Evolutionary conservation across 2,888 invertebrate species (phyloP), one percentile per base, ranked within the genome.

Genomic region (Frankliniella intonsa): DNA sequence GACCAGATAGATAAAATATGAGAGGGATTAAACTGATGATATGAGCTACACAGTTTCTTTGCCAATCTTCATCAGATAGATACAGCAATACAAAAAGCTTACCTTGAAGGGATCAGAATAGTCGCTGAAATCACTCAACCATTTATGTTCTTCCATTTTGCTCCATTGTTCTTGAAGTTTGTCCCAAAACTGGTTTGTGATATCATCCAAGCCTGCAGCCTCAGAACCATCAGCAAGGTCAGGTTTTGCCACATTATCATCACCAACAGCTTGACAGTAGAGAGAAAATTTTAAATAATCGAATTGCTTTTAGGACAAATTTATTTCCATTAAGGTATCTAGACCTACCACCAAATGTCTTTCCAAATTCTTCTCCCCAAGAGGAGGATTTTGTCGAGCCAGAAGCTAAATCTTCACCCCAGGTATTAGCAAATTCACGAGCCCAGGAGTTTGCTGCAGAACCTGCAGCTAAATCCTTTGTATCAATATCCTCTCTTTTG

Each of bases 131-230:
- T 82, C 82, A 79, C 50, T 81, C 22, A 81, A 50, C 82, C 82
- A 82, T 25, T 80, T 50, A 14, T 55, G 79, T 49, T 79, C 22
- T 81, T 81, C 69, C 79, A 95, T 89, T 87, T 93, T 93, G 83
- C 92, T 92, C 94, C 95, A 95, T 87, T 95, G 94, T 84, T 93
- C 92, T 88, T 93, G 92, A 55, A 93, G 87, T 22, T 90, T 90
- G 83, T 90, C 88, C 93, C 93, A 93, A 85, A 91, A 91, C 83
- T 90, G 88, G 80, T 87, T 83, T 50, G 84, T 83, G 87, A 90
- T 90, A 85, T 90, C 90, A 85, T 89, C 88, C 83, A 76, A 12
- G 14, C 62, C 62, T 22, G 69, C 69, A 76, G 22, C 69, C 80
- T 82, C 80, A 62, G 83, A 80, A 0, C 22, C 14, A 62, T 25